Evolutionary conservation across 2,888 invertebrate genomes (phyloP), one percentile per base, ranked within the genome.

Genomic region (Drosophila algonquin): DNA sequence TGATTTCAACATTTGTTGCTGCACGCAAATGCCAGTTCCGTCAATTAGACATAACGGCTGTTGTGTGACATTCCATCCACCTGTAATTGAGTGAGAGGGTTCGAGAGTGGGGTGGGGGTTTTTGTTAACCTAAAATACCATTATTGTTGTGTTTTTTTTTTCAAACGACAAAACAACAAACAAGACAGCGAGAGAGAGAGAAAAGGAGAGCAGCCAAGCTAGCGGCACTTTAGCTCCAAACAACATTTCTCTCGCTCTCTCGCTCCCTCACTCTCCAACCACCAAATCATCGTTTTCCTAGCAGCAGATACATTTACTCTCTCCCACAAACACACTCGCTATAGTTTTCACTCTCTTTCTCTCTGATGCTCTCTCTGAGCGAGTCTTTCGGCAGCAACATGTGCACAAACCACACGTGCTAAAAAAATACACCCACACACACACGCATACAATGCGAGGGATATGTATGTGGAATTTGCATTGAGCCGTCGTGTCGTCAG

Each of bases 391-490:
- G 61, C 82, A 85, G 84, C 84, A 85, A 85, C 84, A 85, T 85
- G 84, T 85, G 84, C 84, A 84, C 84, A 88, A 84, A 88, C 89
- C 87, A 84, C 84, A 85, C 84, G 84, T 85, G 84, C 89, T 85
- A 87, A 87, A 88, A 87, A 84, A 84, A 82, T 60, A 64, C 61
- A 75, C 63, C 78, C 61, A 69, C 70, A 63, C 68, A 74, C 32
- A 72, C 51, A 72, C 60, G 27, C 12, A 40, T 40, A 40, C 14
- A 14, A 40, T 48, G 27, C n/a, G 57, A 54, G 40, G n/a, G n/a
- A 35, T 18, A 10, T 47, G 14, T 47, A 54, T 83, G 79, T 81
- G 87, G 81, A 87, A 85, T 85, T 85, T 88, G 89, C 84, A 85
- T 89, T 86, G 79, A 78, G 88, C 82, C 73, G 68, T 61, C 60